phyloP scores from a whole-genome alignment of 2,113 vertebrate species.

The Nymphicus hollandicus region DNA sequence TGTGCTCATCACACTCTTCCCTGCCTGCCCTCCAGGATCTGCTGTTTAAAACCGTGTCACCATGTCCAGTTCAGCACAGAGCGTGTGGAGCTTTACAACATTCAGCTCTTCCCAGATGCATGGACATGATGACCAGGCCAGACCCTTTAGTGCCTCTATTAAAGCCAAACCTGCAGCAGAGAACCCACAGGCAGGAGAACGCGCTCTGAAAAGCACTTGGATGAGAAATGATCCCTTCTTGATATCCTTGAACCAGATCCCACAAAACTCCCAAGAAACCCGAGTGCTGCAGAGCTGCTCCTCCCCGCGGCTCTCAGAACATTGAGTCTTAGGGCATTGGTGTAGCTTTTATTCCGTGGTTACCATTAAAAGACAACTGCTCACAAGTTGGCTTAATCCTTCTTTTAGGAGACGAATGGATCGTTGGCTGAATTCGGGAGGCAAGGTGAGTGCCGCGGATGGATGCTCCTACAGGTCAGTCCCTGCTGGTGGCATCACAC shows the following conservation, averaged over 20 bases:
- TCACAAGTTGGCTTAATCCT: neutral
- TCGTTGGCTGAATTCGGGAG: conserved; percentile 84
- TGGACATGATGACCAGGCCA: too few species aligned
- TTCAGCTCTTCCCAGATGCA: neutral
- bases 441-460: conserved; percentile 79
- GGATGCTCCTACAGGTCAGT: neutral
- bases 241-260: accelerated
- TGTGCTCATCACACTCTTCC: neutral
- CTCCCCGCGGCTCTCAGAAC: neutral
- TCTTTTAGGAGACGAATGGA: conserved; percentile 77
- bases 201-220: neutral
- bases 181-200: neutral
- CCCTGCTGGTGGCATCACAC: neutral
- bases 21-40: neutral
- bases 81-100: neutral
- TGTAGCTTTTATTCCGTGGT: neutral
- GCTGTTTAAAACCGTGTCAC: neutral
- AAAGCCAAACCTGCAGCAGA: neutral
- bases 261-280: neutral
- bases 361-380: neutral
- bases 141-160: neutral
- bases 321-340: neutral
- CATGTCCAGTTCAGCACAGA: accelerated
- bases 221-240: neutral
- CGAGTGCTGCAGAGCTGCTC: accelerated